Percentiles rank a stretch among this genome's conserved stretches.
Conservation (phyloP, 2,797 vertebrate species). For the Lophotriccus pileatus region DNA sequence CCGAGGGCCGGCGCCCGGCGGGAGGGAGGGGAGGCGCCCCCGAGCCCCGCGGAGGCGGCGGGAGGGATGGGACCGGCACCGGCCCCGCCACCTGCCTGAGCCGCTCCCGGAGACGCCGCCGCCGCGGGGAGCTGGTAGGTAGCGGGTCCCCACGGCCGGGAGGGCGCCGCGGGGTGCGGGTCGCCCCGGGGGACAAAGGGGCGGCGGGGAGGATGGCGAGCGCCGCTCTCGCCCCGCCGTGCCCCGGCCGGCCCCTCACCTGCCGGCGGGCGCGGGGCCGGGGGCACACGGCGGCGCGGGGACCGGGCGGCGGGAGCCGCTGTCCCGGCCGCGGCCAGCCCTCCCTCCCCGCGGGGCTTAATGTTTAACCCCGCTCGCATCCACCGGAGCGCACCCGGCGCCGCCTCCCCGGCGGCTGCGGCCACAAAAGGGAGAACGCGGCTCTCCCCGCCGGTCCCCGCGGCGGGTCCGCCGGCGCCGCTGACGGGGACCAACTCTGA, state of each 20-base stretch:
- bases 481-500: not conserved
- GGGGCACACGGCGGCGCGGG: not conserved
- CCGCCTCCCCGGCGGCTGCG: not conserved
- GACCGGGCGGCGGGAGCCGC: not conserved
- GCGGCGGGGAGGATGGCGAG: not conserved
- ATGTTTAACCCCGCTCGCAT: not conserved
- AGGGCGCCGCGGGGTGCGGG: not conserved
- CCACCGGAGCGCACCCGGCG: not conserved
- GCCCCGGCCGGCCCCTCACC: not conserved
- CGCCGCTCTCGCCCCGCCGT: not conserved
- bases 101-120: not conserved
- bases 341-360: not conserved
- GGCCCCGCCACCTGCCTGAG: constrained; percentile 25
- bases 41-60: not conserved
- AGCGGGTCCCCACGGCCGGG: not conserved
- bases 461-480: not conserved
- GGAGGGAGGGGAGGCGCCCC: not conserved
- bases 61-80: constrained; percentile 4
- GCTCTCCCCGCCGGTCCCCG: not conserved
- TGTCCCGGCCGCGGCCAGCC: not conserved
- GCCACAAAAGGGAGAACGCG: not conserved
- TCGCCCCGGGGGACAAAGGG: not conserved
- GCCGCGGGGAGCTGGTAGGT: not conserved
- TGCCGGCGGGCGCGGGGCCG: not conserved
- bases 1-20: not conserved